Base-by-base conservation (phyloP, 2,797 vertebrate genomes). In the Sebastes matsubarae region DNA sequence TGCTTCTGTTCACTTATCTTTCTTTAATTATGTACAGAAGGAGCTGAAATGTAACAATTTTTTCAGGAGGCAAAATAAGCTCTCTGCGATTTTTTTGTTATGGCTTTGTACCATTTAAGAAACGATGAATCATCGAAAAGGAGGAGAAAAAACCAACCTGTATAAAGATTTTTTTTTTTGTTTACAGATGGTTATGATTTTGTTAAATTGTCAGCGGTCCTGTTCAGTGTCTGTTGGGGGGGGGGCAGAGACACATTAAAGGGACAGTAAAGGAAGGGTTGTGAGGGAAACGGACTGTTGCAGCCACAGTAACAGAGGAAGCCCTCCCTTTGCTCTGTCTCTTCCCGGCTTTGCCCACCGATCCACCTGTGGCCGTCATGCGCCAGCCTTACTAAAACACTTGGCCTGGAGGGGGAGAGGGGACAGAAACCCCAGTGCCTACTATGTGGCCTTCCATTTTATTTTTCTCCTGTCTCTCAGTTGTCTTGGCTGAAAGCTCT, bases 381-480 rank as follows among this genome's bases (percentile, higher is more conserved):
- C 75, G 82, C 90, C 94, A 94, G 93, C 94, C 94, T 96, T 95
- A 96, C 92, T 82, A 80, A 92, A 96, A 92, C 88, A 88, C 84
- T 86, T 83, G 86, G 94, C 94, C 90, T 93, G 91, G 90, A 94
- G 93, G 89, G 88, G 88, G 90, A 88, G 84, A 83, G 87, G 90
- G 87, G 92, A 88, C 80, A 72, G 88, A 90, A 89, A 96, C 95
- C 95, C 96, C 97, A 96, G 97, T 97, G 97, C 96, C 95, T 97
- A 95, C 92, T 90, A 93, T 95, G 98, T 99, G 98, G 96, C 97
- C 97, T 98, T 99, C 93, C 93, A 91, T 93, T 75, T 52, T 52
- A 20, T 82, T 72, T 81, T 89, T 90, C 94, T 95, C 92, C 94
- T 89, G 91, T 93, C 93, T 95, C 75, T 91, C 87, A 82, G 80